phyloP scores from a whole-genome alignment of 2,113 vertebrate genomes.

The Colinus virginianus region DNA sequence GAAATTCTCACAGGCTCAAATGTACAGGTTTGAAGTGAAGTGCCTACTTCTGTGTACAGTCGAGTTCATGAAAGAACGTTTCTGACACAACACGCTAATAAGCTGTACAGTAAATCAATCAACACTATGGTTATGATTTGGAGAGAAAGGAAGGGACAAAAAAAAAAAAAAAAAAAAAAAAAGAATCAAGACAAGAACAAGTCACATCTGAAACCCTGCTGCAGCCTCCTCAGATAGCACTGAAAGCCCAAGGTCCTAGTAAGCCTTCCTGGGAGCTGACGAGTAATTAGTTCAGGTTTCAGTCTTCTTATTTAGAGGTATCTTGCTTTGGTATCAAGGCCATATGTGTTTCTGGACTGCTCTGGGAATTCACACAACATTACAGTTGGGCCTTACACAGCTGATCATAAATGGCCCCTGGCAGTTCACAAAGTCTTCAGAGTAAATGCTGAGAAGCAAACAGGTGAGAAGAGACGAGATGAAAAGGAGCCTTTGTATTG shows the following conservation, averaged over 20 bases:
- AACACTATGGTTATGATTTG: background rate
- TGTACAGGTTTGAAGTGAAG: background rate
- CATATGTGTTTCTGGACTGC: background rate
- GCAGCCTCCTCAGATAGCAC: background rate
- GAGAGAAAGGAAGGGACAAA: background rate
- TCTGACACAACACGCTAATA: rapidly evolving
- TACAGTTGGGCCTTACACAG: background rate
- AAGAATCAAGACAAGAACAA: too few relatives aligned
- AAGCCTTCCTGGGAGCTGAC: background rate
- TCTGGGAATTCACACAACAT: background rate
- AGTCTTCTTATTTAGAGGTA: conserved; percentile 3
- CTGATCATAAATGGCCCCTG: conserved; percentile 3
- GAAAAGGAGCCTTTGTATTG: background rate
- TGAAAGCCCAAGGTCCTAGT: background rate
- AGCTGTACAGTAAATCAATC: background rate
- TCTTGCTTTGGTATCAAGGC: conserved; percentile 29
- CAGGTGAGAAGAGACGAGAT: background rate
- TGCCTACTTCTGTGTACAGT: background rate
- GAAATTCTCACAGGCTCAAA: background rate
- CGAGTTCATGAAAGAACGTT: background rate
- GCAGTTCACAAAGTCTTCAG: conserved; percentile 7
- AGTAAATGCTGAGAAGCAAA: conserved; percentile 44
- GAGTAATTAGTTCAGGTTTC: conserved; percentile 5
- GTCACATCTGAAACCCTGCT: background rate
- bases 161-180: background rate